These are phyloP conservation scores for Phrixothrix hirtus DNA, from an alignment of 2,888 invertebrate genomes.

Conservation along the genomic window DNA sequence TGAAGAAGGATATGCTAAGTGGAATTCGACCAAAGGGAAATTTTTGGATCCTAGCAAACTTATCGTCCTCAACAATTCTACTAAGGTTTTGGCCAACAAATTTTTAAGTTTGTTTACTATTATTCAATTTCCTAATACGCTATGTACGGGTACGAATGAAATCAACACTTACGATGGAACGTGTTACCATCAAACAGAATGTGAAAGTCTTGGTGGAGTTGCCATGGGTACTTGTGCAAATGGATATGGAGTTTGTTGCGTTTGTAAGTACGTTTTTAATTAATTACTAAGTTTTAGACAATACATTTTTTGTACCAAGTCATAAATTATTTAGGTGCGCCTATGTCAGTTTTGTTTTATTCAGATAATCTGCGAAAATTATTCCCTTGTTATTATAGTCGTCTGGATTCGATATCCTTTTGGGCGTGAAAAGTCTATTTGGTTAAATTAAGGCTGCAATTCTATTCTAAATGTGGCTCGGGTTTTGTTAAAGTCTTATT, in stretches of 20 bases:
- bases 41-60: constrained; percentile 23
- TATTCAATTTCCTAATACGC: constrained; percentile 68
- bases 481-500: too few species aligned
- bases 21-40: constrained; percentile 25
- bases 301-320: background rate
- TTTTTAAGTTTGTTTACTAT: constrained; percentile 73
- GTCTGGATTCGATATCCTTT: too few species aligned
- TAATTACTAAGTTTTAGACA: background rate
- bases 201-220: constrained; percentile 64
- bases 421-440: too few species aligned
- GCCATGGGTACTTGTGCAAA: constrained; percentile 71
- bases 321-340: too few species aligned
- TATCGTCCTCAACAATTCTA: constrained; percentile 45
- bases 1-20: background rate
- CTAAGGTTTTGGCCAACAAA: constrained; percentile 48
- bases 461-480: too few species aligned
- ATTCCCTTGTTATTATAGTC: too few species aligned
- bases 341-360: too few species aligned
- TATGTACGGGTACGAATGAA: constrained; percentile 61
- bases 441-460: too few species aligned
- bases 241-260: constrained; percentile 75
- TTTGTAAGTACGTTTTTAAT: constrained; percentile 66
- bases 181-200: constrained; percentile 71
- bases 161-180: constrained; percentile 67
- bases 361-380: too few species aligned